phyloP scores from a whole-genome alignment of 2,797 vertebrate genomes.

The Cacajao melanocephalus region DNA sequence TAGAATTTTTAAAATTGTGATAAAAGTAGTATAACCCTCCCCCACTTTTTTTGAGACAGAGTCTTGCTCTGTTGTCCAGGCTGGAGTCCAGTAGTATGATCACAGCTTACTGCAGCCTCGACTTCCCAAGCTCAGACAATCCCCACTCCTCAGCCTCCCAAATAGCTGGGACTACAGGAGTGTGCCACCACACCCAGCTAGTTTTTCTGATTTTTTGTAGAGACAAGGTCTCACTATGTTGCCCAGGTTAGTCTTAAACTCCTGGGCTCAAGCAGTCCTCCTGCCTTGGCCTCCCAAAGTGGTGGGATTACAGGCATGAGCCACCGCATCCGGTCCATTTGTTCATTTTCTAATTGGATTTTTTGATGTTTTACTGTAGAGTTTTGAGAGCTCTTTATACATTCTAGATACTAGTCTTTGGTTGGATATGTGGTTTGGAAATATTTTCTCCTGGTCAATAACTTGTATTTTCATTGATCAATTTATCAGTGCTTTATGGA shows the following conservation, averaged over 20 bases:
- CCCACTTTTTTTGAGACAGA: not conserved
- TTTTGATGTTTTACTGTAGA: not conserved
- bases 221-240: no score
- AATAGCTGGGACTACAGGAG: no score
- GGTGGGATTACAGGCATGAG: no score
- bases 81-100: no score
- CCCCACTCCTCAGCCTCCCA: no score
- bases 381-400: not conserved
- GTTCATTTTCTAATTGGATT: not conserved
- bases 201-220: no score
- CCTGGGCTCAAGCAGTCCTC: no score
- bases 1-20: not conserved
- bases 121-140: no score
- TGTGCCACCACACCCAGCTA: no score
- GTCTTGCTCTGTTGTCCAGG: not conserved
- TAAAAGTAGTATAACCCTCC: not conserved
- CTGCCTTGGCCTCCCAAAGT: no score
- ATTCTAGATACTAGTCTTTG: not conserved
- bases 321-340: not conserved
- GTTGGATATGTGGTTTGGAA: not conserved
- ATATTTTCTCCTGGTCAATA: not conserved
- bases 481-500: not conserved
- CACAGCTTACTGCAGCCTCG: no score
- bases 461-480: not conserved
- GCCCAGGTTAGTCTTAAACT: no score